Evolutionary conservation across 2,113 vertebrate species (phyloP), one percentile per base, ranked within the genome.

Genomic region (Harpagus bidentatus): DNA sequence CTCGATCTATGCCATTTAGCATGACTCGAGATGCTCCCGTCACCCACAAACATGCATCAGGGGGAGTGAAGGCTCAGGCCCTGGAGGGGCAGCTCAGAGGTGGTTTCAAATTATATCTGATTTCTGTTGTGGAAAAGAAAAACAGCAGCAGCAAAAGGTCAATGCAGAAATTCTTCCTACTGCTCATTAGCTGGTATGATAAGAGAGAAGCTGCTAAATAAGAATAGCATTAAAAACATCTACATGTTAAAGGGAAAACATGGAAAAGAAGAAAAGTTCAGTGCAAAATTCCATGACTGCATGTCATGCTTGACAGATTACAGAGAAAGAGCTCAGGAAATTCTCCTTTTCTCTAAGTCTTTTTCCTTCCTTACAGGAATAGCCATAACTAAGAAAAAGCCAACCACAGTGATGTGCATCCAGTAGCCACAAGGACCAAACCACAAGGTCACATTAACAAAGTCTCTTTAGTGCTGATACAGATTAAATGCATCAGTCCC

Each of bases 111-210:
- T 87, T 43, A 23, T 18, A 29, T 69, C 32, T 50, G 12, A 53
- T 89, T 87, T 70, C 86, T 87, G 18, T 8, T 66, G 53, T 10
- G 7, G 66, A 59, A 84, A 78, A 89, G 26, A 40, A 93, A 70
- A 84, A 53, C 58, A 82, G 3, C 77, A 89, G n/a, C 81, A 91
- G 40, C 56, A 93, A 90, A 86, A 95, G 81, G 94, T 82, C 93
- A 85, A 11, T 9, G 62, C 74, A 73, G 48, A 89, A 83, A 83
- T 72, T 72, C 62, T 55, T 89, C 43, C 48, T 53, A 52, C 20
- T 14, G 25, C 62, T 91, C 74, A 61, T 91, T 82, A 95, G 48
- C 40, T 48, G 20, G 21, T 28, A 38, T 0, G 0, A 6, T 28
- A 69, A 74, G 55, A 9, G 0, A 86, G 25, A 72, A 72, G 53